These are phyloP conservation scores for Gila robusta DNA, from an alignment of 2,797 vertebrate species.

Conservation along the genomic window DNA sequence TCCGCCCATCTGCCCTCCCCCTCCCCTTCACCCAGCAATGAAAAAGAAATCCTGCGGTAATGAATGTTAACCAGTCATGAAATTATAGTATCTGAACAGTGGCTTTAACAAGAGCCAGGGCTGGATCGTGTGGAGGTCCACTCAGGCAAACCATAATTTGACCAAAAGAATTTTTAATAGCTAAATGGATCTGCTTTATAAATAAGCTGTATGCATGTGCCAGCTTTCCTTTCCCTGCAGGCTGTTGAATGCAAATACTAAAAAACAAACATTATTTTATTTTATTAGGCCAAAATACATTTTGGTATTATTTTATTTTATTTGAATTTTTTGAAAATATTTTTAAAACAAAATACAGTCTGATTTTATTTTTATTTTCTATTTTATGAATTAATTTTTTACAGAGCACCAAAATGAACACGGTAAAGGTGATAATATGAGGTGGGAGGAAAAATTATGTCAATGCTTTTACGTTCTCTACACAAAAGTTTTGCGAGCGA, in stretches of 20 bases:
- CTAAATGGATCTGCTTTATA: constrained; percentile 71
- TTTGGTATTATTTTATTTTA: too few species aligned
- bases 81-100: constrained; percentile 70
- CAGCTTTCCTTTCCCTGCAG: constrained; percentile 67
- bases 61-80: constrained; percentile 83
- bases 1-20: constrained; percentile 48
- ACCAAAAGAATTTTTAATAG: constrained; percentile 77
- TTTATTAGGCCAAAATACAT: too few species aligned
- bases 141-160: constrained; percentile 73
- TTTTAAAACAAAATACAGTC: too few species aligned
- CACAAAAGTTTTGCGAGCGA: background rate
- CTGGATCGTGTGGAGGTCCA: constrained; percentile 62
- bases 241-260: background rate
- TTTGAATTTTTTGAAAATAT: too few species aligned
- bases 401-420: background rate
- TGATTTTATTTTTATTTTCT: too few species aligned
- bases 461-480: background rate
- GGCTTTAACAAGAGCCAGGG: constrained; percentile 44
- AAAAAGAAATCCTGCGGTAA: constrained; percentile 69
- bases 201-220: constrained; percentile 67
- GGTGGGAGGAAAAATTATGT: background rate
- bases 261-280: background rate
- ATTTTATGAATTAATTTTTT: background rate
- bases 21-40: constrained; percentile 54
- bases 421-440: background rate